Evolutionary conservation across 1,140 invertebrate species (phyloP), one percentile per base, ranked within the genome.

Genomic region (Holcopasites calliopsidis): DNA sequence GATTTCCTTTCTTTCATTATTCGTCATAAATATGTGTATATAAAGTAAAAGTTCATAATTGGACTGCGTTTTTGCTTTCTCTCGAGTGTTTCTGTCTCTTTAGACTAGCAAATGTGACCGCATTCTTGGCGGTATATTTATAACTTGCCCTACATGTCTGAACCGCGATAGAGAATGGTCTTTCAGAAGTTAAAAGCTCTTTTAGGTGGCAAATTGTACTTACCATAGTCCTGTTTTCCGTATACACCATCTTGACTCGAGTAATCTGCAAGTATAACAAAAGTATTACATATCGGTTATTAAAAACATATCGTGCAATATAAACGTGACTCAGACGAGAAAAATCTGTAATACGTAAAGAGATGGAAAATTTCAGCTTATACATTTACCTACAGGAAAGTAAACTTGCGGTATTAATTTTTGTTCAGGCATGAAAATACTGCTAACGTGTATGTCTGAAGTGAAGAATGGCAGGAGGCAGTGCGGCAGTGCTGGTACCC

Each of bases 201-300:
- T 64, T 58, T 58, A 38, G 38, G 78, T 65, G 80, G 55, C 68
- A 62, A 84, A 68, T 82, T 83, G 88, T 90, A 92, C 91, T 91
- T 89, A 91, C 91, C 91, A 80, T 92, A 91, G 76, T 91, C 90
- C 77, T 90, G 88, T 77, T 88, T 91, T 79, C 90, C 91, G 55
- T 92, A 92, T 72, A 87, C 86, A 78, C 84, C 87, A 65, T 87
- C 90, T 85, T 88, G 90, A 85, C 69, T 87, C 66, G 88, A 74
- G 86, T 91, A 92, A 83, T 92, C 91, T 92, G 84, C 7, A 88
- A 90, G 54, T 38, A 86, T 50, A 86, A 84, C 7, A 40, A 57
- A 33, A 21, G 23, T 23, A 40, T 76, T 83, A 76, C 10, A 49
- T 33, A 64, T 6, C 47, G 31, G 3, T 26, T 3, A 21, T 1